These are phyloP conservation scores for Spisula subtruncata DNA, from an alignment of 2,888 invertebrate genomes.

Conservation along the genomic window DNA sequence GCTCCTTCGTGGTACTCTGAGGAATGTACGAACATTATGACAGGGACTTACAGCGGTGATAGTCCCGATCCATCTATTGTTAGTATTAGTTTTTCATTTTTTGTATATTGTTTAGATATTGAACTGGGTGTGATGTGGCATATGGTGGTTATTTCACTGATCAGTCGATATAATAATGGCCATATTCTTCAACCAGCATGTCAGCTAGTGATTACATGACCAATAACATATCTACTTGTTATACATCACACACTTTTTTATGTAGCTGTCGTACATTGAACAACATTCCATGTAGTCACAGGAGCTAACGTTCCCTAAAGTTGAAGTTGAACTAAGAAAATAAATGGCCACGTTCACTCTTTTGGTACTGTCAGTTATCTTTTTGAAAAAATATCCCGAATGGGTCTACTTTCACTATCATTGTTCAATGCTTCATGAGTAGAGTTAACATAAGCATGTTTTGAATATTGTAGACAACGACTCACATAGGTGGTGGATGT, in stretches of 20 bases:
- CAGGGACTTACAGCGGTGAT: conserved; percentile 68
- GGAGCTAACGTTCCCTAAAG: neutral
- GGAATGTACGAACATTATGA: conserved; percentile 58
- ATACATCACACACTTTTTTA: neutral
- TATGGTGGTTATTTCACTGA: no score
- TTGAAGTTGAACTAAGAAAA: no score
- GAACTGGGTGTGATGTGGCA: no score
- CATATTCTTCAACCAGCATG: no score
- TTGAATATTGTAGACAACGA: conserved; percentile 51
- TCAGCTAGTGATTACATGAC: no score
- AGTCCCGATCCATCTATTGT: conserved; percentile 63
- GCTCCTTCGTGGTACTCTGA: conserved; percentile 61
- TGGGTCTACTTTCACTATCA: neutral
- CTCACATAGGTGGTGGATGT: conserved; percentile 53
- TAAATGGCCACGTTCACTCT: neutral
- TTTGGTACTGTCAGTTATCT: neutral
- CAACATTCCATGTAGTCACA: neutral
- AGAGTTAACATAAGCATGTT: no score
- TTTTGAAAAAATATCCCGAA: neutral
- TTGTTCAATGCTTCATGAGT: no score
- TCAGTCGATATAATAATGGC: no score
- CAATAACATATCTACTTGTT: no score
- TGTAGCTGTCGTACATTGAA: no score
- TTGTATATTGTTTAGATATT: no score
- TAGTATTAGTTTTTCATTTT: no score